These are phyloP conservation scores for Cryptoblepharus egeriae DNA, from an alignment of 2,797 vertebrate species.

Conservation along the genomic window DNA sequence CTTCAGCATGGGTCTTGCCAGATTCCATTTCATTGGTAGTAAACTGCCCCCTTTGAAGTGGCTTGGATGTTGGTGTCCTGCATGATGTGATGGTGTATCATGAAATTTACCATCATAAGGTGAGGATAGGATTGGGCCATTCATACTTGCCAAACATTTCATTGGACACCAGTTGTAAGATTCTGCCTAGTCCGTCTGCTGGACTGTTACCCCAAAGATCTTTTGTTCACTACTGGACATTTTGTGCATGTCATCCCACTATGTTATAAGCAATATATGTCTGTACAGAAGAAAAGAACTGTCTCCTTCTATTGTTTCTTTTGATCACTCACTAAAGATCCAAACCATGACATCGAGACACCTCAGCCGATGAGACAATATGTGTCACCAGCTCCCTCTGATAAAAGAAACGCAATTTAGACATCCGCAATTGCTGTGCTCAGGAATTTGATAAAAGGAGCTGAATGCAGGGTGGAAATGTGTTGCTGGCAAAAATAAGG, in stretches of 20 bases:
- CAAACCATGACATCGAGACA: not conserved
- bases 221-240: not conserved
- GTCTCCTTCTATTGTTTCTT: not conserved
- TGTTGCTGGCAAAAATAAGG: not conserved
- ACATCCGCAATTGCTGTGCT: not conserved
- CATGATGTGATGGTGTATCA: too few relatives aligned
- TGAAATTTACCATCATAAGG: too few relatives aligned
- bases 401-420: not conserved
- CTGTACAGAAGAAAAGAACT: slow-evolving; percentile 1
- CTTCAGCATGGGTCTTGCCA: too few relatives aligned
- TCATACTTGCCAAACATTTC: too few relatives aligned
- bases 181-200: not conserved
- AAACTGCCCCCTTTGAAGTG: too few relatives aligned
- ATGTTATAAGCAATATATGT: not conserved
- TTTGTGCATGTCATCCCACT: not conserved
- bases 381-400: not conserved
- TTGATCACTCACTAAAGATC: not conserved
- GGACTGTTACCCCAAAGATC: not conserved
- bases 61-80: too few relatives aligned
- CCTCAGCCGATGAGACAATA: slow-evolving; percentile 9
- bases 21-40: too few relatives aligned
- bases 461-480: not conserved
- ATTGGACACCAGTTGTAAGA: too few relatives aligned
- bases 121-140: too few relatives aligned
- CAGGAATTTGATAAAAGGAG: not conserved